Conservation (phyloP, 1,140 invertebrate genomes). For the Drosophila biarmipes region DNA sequence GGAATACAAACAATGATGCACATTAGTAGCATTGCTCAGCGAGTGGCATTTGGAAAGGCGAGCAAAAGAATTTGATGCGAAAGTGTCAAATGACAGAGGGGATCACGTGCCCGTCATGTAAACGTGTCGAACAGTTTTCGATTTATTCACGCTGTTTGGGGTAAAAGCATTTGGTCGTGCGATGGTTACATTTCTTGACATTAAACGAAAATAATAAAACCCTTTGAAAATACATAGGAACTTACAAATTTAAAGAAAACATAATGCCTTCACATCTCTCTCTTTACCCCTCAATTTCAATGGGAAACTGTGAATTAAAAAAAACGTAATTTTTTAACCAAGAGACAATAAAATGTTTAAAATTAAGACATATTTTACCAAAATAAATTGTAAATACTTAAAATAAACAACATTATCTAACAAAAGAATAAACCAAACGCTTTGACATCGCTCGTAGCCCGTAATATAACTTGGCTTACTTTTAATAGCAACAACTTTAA, state of each 20-base stretch:
- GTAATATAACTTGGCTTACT: background rate
- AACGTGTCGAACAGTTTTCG: conserved; percentile 21
- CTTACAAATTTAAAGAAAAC: no score
- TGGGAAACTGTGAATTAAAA: no score
- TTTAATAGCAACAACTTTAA: background rate
- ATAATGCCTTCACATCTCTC: no score
- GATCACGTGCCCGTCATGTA: conserved; percentile 9
- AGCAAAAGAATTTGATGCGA: conserved; percentile 24
- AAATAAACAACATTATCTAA: no score
- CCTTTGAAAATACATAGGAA: background rate
- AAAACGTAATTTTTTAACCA: no score
- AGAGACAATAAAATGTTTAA: background rate
- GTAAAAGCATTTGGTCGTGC: background rate
- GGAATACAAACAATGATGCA: conserved; percentile 49
- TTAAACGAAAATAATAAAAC: background rate
- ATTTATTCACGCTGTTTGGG: conserved; percentile 21
- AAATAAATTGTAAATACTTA: no score
- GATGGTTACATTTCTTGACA: background rate
- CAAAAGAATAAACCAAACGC: no score
- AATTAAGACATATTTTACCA: no score
- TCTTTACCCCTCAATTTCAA: no score
- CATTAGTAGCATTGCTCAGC: conserved; percentile 34
- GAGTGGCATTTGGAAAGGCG: conserved; percentile 39
- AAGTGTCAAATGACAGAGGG: conserved; percentile 27
- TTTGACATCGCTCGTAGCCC: background rate